Conservation (phyloP, 2,888 invertebrate species). For the Caenorhabditis sp. region DNA sequence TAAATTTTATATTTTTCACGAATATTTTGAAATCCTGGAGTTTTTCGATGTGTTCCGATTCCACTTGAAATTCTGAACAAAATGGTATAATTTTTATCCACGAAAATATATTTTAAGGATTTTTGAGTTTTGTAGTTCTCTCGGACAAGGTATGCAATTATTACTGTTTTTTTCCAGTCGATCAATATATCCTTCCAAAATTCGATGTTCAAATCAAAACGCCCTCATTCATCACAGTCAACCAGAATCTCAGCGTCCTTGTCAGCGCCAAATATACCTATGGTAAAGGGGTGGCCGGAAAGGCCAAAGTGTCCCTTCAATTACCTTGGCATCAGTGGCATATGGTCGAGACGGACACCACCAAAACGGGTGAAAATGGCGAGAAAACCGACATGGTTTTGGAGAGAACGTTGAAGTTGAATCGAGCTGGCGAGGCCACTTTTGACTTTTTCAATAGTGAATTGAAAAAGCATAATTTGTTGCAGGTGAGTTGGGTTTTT, state of each 20-base stretch:
- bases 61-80: no score
- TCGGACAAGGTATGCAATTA: no score
- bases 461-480: slow-evolving; percentile 60
- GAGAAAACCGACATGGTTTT: slow-evolving; percentile 21
- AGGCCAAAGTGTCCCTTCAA: slow-evolving; percentile 69
- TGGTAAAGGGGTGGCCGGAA: slow-evolving; percentile 77
- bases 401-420: slow-evolving; percentile 66
- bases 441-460: slow-evolving; percentile 68
- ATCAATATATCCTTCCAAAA: slow-evolving; percentile 81
- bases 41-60: no score
- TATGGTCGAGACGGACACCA: slow-evolving; percentile 37
- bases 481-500: slow-evolving; percentile 25
- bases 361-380: slow-evolving; percentile 41
- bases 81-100: no score
- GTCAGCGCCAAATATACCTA: slow-evolving; percentile 81
- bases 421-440: slow-evolving; percentile 65
- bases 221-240: slow-evolving; percentile 83
- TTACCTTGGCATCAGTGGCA: slow-evolving; percentile 64
- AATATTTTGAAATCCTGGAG: no score
- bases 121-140: no score
- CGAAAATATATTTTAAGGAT: no score
- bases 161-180: neutral
- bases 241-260: slow-evolving; percentile 82
- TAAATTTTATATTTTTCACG: neutral
- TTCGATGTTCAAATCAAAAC: slow-evolving; percentile 87